Percentiles rank a stretch among this genome's conserved stretches.
These are phyloP conservation scores for Poecile montanus DNA, from an alignment of 2,797 vertebrate species.

Conservation along the genomic window DNA sequence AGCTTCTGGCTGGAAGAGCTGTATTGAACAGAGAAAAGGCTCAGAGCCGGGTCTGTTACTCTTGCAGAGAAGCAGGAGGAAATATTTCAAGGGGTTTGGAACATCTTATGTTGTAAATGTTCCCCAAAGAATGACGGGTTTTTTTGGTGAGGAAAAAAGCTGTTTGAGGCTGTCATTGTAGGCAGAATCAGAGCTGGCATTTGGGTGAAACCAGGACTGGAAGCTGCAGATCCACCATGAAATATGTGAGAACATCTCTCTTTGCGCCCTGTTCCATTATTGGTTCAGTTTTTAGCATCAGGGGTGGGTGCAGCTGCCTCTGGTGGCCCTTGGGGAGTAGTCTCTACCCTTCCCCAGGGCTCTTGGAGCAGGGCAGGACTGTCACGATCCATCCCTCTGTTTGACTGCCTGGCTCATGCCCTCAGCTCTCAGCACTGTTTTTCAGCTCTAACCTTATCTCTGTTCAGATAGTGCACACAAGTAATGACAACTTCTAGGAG, in stretches of 20 bases:
- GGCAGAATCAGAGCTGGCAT: not conserved
- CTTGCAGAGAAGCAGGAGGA: not conserved
- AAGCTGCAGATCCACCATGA: not conserved
- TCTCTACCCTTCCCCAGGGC: not conserved
- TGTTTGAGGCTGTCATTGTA: not conserved
- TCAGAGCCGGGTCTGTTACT: not conserved
- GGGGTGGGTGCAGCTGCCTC: not conserved
- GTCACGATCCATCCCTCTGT: fast-evolving
- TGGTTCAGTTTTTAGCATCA: fast-evolving
- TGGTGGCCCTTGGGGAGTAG: fast-evolving
- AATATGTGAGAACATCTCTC: not conserved
- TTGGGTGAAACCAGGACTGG: not conserved
- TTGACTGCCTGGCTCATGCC: not conserved
- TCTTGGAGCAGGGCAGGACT: not conserved
- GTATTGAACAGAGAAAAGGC: not conserved
- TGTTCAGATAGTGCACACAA: not conserved
- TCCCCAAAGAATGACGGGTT: not conserved
- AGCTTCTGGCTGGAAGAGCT: not conserved
- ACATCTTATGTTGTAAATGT: not conserved
- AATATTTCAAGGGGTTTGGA: not conserved
- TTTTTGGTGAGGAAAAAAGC: not conserved
- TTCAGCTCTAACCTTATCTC: not conserved
- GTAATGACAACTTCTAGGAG: not conserved
- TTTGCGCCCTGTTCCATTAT: not conserved
- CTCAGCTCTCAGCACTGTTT: not conserved